Percentiles rank a stretch among this genome's conserved stretches.
These are phyloP conservation scores for Corythornis madagascariensis DNA, from an alignment of 2,113 vertebrate species.

Conservation along the genomic window DNA sequence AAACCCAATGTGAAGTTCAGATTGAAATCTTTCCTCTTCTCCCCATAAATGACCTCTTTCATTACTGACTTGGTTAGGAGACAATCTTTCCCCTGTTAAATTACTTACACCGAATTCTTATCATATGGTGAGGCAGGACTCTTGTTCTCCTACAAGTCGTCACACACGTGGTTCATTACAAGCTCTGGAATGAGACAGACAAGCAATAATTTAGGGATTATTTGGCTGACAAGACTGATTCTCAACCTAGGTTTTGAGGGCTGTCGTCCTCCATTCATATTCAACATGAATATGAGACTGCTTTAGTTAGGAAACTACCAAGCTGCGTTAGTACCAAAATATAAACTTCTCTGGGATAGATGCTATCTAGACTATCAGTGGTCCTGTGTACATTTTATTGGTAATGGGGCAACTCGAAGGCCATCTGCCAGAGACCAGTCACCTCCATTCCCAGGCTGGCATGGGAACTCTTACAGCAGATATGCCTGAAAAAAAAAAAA, in stretches of 20 bases:
- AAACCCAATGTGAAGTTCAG: not conserved
- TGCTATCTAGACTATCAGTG: not conserved
- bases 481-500: not conserved
- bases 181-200: not conserved
- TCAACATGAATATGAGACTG: not conserved
- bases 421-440: not conserved
- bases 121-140: fast-evolving
- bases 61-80: not conserved
- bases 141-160: not conserved
- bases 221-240: not conserved
- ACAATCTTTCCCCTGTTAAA: not conserved
- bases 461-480: not conserved
- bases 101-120: not conserved
- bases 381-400: not conserved
- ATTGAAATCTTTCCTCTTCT: not conserved
- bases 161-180: fast-evolving
- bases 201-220: not conserved
- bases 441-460: not conserved
- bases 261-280: not conserved
- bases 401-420: not conserved
- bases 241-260: not conserved
- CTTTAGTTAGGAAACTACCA: not conserved
- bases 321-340: not conserved
- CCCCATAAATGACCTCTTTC: not conserved
- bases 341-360: not conserved